phyloP scores from a whole-genome alignment of 2,888 invertebrate species.

The Monopis laevigella region DNA sequence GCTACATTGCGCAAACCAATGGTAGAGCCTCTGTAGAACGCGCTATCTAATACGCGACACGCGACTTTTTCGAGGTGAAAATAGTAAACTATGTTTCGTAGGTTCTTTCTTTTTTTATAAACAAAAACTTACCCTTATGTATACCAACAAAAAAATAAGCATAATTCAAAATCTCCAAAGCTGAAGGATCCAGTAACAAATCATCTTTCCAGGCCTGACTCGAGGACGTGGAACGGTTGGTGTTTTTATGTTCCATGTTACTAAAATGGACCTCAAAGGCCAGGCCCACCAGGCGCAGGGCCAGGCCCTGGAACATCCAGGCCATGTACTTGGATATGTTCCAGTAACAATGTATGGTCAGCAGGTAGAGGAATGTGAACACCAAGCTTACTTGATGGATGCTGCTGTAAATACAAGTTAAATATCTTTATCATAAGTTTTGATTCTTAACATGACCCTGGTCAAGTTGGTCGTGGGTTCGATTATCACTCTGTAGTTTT shows the following conservation, averaged over 20 bases:
- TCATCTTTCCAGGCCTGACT: not conserved
- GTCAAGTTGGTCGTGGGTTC: no score
- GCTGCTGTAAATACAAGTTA: slow-evolving; percentile 62
- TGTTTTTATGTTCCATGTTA: not conserved
- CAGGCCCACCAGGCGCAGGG: slow-evolving; percentile 82
- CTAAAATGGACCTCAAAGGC: slow-evolving; percentile 74
- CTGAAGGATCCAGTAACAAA: slow-evolving; percentile 36
- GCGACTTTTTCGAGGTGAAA: no score
- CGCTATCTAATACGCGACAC: no score
- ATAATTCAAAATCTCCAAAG: slow-evolving; percentile 78
- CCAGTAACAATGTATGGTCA: slow-evolving; percentile 77
- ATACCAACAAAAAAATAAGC: slow-evolving; percentile 85
- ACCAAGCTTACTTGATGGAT: slow-evolving; percentile 74
- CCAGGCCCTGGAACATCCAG: slow-evolving; percentile 83
- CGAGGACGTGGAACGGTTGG: not conserved
- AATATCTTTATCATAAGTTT: no score
- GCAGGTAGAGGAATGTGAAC: slow-evolving; percentile 81
- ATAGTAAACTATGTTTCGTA: no score
- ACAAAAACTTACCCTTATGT: slow-evolving; percentile 83
- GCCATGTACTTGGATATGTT: slow-evolving; percentile 74
- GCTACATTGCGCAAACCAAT: no score
- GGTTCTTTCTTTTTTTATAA: no score
- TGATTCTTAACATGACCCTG: no score
- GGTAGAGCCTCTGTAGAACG: no score
- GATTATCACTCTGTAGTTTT: no score